These are phyloP conservation scores for Drosophila aff. DNA, from an alignment of 1,140 invertebrate genomes.

Conservation along the genomic window DNA sequence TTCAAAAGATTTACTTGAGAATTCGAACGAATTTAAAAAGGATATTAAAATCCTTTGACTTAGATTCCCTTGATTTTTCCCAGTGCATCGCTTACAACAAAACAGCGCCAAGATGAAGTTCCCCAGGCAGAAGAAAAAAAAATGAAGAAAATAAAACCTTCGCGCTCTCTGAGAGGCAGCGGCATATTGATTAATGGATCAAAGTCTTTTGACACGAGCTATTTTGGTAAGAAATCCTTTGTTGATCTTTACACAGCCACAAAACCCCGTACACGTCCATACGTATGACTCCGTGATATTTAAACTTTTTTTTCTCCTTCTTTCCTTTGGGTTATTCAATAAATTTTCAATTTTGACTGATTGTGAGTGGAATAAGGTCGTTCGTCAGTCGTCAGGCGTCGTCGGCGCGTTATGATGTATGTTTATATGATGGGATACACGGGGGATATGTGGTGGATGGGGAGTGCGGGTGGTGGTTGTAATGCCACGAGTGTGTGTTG, in stretches of 20 bases:
- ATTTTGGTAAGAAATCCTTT: slow-evolving; percentile 84
- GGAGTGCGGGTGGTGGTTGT: slow-evolving; percentile 58
- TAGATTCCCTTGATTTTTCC: not conserved
- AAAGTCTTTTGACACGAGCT: slow-evolving; percentile 85
- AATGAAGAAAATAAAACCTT: slow-evolving; percentile 64
- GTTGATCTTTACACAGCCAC: slow-evolving; percentile 82
- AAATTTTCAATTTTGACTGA: slow-evolving; percentile 85
- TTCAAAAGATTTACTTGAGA: not conserved
- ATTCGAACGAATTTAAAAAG: not conserved
- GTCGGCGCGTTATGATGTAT: slow-evolving; percentile 80
- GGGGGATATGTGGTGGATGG: slow-evolving; percentile 1
- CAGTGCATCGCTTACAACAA: slow-evolving; percentile 35
- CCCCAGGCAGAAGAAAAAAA: slow-evolving; percentile 29
- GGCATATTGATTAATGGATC: slow-evolving; percentile 85
- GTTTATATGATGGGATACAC: slow-evolving; percentile 53
- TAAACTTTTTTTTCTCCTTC: slow-evolving; percentile 37
- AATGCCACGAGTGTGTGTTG: slow-evolving; percentile 51
- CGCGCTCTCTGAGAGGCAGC: slow-evolving; percentile 48
- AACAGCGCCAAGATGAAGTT: slow-evolving; percentile 34
- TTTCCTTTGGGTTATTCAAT: slow-evolving; percentile 74
- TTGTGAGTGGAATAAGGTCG: slow-evolving; percentile 84
- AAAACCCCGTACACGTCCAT: slow-evolving; percentile 35
- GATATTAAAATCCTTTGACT: too few species aligned
- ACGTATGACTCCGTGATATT: slow-evolving; percentile 38
- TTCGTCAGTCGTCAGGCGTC: slow-evolving; percentile 71